Percentiles rank a stretch among this genome's conserved stretches.
phyloP scores from a whole-genome alignment of 30 jellyfish, hydroid and myxozoan genomes.

The Pseudorhiza aurosa region DNA sequence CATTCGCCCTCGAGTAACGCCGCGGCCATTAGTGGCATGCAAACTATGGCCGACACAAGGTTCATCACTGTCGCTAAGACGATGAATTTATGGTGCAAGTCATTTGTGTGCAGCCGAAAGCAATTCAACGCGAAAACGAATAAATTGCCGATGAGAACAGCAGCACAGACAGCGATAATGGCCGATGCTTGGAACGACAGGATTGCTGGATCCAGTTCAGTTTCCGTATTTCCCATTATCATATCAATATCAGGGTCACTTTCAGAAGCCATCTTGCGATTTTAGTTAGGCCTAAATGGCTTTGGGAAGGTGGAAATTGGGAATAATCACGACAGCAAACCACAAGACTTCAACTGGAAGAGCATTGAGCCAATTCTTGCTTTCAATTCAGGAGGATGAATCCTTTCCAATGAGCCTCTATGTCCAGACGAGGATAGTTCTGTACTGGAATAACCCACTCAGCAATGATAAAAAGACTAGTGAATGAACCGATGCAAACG shows the following conservation, averaged over 20 bases:
- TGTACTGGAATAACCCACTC: too few relatives aligned
- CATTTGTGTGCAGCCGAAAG: conserved; percentile 57
- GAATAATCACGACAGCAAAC: too few relatives aligned
- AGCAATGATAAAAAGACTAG: too few relatives aligned
- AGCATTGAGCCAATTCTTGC: too few relatives aligned
- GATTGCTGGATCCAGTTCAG: conserved; percentile 86
- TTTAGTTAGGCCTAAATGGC: too few relatives aligned
- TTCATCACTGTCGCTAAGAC: conserved; percentile 82
- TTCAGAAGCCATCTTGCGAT: conserved; percentile 80
- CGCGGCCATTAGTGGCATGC: conserved; percentile 99
- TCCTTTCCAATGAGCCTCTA: too few relatives aligned
- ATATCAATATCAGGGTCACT: conserved; percentile 88
- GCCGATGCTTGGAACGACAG: conserved; percentile 99
- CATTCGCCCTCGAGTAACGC: conserved; percentile 91
- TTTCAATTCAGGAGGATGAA: too few relatives aligned
- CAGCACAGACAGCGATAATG: conserved; percentile 97
- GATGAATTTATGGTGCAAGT: conserved; percentile 61
- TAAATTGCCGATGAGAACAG: conserved; percentile 94
- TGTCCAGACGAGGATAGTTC: too few relatives aligned
- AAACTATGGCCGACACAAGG: conserved; percentile 82
- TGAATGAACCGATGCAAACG: too few relatives aligned
- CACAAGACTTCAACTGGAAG: too few relatives aligned
- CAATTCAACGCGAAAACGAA: conserved; percentile 92
- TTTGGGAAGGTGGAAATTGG: too few relatives aligned
- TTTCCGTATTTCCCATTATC: conserved; percentile 93